Evolutionary conservation across 2,113 vertebrate genomes (phyloP), one percentile per base, ranked within the genome.

Genomic region (Regulus satrapa): DNA sequence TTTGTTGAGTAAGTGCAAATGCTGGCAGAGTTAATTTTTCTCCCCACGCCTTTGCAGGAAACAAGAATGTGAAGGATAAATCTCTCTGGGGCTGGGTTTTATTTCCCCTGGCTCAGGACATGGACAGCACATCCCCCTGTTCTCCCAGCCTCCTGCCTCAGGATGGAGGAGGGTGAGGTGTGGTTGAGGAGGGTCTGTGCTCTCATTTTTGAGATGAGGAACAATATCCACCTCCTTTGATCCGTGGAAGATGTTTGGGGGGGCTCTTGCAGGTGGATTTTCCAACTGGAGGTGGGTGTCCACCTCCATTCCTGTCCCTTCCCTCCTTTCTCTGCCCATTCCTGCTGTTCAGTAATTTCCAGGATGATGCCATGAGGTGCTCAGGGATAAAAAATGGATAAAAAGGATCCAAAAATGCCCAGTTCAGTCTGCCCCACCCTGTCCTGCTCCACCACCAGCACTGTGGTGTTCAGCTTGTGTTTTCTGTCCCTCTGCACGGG

Each of bases 211-310:
- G 52, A 11, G 43, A 2, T 59, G 17, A 77, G 51, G 81, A 48
- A 3, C 32, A 31, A 29, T 2, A 9, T 9, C 36, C 56, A 9
- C 19, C 54, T 36, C 43, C 45, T 75, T 8, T 32, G 8, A 36
- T 6, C 56, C 26, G 4, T 3, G 45, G 54, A 10, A 26, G 29
- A 6, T 36, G 12, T 28, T 48, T 25, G 23, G 45, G 75, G n/a
- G 23, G 19, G 8, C 23, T 76, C 61, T 49, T 58, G 36, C 31
- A 46, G 32, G 2, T 48, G 46, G 3, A 14, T 63, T 82, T 36
- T 72, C 79, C 46, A 23, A 1, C 1, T 1, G 63, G 13, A 34
- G 4, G 0, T 13, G 49, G 13, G n/a, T 36, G 45, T 19, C 34
- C 51, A 6, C 26, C 54, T 51, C 68, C 31, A 10, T 28, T 34